Percentiles rank a stretch among this genome's conserved stretches.
These are phyloP conservation scores for Pseudorhiza aurosa DNA, from an alignment of 30 jellyfish, hydroid and myxozoan genomes.

Conservation along the genomic window DNA sequence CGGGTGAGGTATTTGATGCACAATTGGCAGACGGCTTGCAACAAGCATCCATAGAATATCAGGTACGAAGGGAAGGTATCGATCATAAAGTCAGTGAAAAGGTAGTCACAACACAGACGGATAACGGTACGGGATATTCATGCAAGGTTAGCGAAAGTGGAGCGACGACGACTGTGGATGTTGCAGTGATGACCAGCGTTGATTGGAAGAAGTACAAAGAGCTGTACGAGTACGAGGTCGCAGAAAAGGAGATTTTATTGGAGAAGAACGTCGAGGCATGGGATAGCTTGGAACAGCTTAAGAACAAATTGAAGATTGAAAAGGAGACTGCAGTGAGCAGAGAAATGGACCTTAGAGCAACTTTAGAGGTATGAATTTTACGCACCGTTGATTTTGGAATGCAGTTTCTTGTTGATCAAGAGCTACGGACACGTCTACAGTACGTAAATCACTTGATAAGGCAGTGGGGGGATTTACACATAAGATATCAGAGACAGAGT, in stretches of 20 bases:
- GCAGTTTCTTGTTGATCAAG: no score
- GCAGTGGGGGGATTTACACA: no score
- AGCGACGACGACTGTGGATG: not conserved
- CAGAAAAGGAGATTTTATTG: conserved; percentile 2
- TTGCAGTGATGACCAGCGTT: conserved; percentile 35
- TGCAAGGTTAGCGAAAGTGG: not conserved
- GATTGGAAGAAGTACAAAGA: not conserved
- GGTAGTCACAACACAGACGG: not conserved
- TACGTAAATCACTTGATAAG: no score
- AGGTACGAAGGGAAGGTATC: not conserved
- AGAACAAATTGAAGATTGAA: conserved; percentile 17
- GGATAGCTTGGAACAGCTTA: conserved; percentile 28
- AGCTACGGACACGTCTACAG: no score
- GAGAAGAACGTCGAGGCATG: conserved; percentile 16
- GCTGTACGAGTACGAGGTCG: conserved; percentile 22
- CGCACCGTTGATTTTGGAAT: no score
- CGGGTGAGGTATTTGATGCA: not conserved
- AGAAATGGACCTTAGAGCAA: conserved; percentile 27
- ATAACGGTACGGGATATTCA: not conserved
- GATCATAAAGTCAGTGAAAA: not conserved
- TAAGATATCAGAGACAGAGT: no score
- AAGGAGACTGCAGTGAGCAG: conserved; percentile 26
- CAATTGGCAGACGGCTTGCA: not conserved
- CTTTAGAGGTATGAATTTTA: conserved; percentile 67
- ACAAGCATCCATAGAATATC: not conserved